Percentiles rank a stretch among this genome's conserved stretches.
Evolutionary conservation across 2,797 vertebrate species (phyloP).

Genomic region (Eremophila alpestris): DNA sequence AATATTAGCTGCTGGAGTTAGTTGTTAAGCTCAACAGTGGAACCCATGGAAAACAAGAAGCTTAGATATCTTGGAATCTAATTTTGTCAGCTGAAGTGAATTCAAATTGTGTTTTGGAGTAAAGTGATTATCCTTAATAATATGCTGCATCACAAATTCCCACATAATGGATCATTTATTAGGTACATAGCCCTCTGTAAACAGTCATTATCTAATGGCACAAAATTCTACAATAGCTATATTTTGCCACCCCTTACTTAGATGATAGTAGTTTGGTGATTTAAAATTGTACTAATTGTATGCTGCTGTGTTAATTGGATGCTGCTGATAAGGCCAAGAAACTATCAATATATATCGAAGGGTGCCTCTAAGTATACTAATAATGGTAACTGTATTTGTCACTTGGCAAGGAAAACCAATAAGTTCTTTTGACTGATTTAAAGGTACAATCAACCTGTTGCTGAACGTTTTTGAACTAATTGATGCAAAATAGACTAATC

Average conservation of each 20-base stretch:
- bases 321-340: conserved; percentile 59
- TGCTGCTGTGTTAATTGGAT: conserved; percentile 59
- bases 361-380: conserved; percentile 63
- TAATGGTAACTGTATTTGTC: conserved; percentile 67
- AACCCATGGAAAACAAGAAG: background rate
- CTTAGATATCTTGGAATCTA: background rate
- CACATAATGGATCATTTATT: background rate
- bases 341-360: conserved; percentile 69
- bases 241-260: conserved; percentile 39
- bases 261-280: conserved; percentile 14
- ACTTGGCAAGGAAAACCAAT: conserved; percentile 48
- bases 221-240: background rate
- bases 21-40: background rate
- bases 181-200: background rate
- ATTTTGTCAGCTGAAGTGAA: background rate
- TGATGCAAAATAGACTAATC: background rate
- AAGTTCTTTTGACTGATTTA: conserved; percentile 55
- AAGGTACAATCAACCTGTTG: conserved; percentile 37
- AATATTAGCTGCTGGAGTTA: background rate
- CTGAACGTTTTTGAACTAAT: conserved; percentile 50
- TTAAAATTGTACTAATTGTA: conserved; percentile 66
- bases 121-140: background rate
- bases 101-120: background rate
- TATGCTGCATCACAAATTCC: background rate
- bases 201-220: background rate